phyloP scores from a whole-genome alignment of 92 coral and sea anemone species.

The Metridium senile region DNA sequence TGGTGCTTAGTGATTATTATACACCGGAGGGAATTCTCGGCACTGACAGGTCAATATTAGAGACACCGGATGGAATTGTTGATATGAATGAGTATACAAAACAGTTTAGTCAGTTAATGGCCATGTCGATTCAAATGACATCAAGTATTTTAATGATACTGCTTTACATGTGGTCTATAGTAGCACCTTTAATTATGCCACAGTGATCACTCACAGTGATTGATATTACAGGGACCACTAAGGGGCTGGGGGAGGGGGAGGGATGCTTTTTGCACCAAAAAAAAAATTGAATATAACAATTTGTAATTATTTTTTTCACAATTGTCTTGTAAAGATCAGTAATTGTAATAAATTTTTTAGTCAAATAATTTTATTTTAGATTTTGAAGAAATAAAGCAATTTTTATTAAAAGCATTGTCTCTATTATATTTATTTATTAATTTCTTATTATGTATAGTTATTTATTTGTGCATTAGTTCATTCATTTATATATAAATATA shows the following conservation, averaged over 20 bases:
- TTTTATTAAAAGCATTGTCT: too few species aligned
- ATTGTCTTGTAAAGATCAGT: too few species aligned
- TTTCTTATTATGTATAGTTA: too few species aligned
- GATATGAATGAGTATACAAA: conserved; percentile 76
- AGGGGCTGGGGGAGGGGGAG: background rate
- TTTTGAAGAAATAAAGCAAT: too few species aligned
- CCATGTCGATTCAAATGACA: conserved; percentile 77
- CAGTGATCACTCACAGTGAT: background rate
- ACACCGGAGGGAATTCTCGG: conserved; percentile 88
- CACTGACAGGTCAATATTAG: conserved; percentile 65
- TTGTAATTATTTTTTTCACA: too few species aligned
- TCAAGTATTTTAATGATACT: conserved; percentile 60
- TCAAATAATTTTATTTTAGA: too few species aligned
- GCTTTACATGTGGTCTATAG: conserved; percentile 68
- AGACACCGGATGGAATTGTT: conserved; percentile 59
- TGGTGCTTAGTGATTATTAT: conserved; percentile 67
- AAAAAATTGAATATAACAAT: too few species aligned
- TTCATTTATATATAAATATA: too few species aligned
- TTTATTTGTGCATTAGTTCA: too few species aligned
- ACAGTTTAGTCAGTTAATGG: conserved; percentile 75
- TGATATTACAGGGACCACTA: too few species aligned
- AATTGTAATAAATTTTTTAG: too few species aligned
- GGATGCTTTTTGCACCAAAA: background rate
- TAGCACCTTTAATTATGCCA: conserved; percentile 68
- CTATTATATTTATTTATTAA: too few species aligned